Percentiles rank a stretch among this genome's conserved stretches.
These are phyloP conservation scores for Hydrophis major DNA, from an alignment of 2,797 vertebrate genomes.

Conservation along the genomic window DNA sequence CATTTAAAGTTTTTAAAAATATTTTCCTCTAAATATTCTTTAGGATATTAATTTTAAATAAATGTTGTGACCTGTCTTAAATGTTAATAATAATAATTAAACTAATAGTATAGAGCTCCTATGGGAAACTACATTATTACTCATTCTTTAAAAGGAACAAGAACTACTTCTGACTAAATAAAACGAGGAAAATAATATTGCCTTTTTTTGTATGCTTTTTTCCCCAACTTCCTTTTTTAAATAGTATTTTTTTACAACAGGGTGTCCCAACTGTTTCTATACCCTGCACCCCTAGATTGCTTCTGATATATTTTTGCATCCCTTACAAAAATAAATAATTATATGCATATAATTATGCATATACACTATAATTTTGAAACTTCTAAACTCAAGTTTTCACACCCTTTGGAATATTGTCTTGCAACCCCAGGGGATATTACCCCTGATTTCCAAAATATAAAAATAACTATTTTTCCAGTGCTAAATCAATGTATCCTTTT, in stretches of 20 bases:
- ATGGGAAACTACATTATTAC: background rate
- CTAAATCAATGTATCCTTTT: background rate
- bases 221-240: background rate
- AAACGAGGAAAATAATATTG: background rate
- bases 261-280: no score
- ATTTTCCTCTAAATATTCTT: background rate
- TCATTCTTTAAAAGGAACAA: background rate
- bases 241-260: background rate
- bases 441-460: background rate
- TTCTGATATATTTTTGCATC: no score
- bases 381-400: no score
- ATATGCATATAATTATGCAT: no score
- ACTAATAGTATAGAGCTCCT: background rate
- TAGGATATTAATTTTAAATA: background rate
- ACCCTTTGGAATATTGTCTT: no score
- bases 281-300: no score
- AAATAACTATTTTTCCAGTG: background rate
- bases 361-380: background rate
- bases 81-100: background rate
- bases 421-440: no score
- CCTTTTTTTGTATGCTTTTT: background rate
- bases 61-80: background rate
- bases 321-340: no score
- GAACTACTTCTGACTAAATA: background rate
- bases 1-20: conserved; percentile 11